Conservation (phyloP, 2,888 invertebrate genomes). For the Opisthograptis luteolata region DNA sequence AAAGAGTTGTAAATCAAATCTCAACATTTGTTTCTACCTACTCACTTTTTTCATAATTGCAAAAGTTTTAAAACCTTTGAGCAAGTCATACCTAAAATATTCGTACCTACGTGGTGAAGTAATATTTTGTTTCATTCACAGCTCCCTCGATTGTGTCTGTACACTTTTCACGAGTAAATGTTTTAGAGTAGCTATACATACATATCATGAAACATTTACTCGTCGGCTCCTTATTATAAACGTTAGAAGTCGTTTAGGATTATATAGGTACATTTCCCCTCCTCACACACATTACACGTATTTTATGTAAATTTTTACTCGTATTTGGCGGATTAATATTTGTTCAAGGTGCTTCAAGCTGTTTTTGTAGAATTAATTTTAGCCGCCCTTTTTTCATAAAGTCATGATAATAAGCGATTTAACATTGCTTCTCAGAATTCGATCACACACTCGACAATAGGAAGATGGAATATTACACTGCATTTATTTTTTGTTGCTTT, state of each 20-base stretch:
- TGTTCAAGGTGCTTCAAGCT: slow-evolving; percentile 1
- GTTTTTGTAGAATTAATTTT: background rate
- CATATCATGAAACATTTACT: too few relatives aligned
- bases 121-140: slow-evolving; percentile 70
- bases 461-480: too few relatives aligned
- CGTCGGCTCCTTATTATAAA: too few relatives aligned
- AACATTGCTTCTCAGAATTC: too few relatives aligned
- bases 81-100: slow-evolving; percentile 54
- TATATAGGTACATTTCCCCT: slow-evolving; percentile 2
- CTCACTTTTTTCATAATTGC: background rate
- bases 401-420: too few relatives aligned
- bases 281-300: background rate
- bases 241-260: slow-evolving; percentile 24
- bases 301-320: slow-evolving; percentile 22
- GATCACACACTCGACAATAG: too few relatives aligned
- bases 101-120: slow-evolving; percentile 62
- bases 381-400: background rate
- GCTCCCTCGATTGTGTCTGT: slow-evolving; percentile 51
- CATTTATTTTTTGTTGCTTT: too few relatives aligned
- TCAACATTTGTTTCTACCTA: background rate
- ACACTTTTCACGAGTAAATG: slow-evolving; percentile 57
- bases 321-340: background rate
- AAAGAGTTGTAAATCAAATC: background rate
- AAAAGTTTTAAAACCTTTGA: slow-evolving; percentile 1
- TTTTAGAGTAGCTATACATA: slow-evolving; percentile 53